phyloP scores from a whole-genome alignment of 2,797 vertebrate species.

The Chiroxiphia lanceolata region DNA sequence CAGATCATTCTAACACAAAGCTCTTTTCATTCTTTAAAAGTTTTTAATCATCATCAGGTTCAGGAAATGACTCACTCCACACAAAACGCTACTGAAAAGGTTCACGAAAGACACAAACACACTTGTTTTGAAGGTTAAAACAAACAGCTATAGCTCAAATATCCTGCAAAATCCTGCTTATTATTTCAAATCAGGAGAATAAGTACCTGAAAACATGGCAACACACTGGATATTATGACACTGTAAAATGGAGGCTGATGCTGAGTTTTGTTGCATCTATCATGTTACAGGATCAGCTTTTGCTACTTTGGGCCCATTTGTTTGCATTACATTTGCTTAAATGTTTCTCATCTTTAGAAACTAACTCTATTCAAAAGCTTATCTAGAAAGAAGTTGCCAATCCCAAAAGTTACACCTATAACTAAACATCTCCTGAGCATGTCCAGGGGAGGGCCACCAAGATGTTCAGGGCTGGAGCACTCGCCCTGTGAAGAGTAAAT shows the following conservation, averaged over 20 bases:
- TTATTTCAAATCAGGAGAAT: not conserved
- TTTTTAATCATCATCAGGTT: not conserved
- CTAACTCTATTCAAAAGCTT: not conserved
- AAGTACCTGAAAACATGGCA: not conserved
- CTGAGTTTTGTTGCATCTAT: not conserved
- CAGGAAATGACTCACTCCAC: fast-evolving
- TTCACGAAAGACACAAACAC: not conserved
- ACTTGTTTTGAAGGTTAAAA: not conserved
- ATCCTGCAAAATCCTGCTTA: not conserved
- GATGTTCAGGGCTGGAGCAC: not conserved
- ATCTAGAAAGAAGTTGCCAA: not conserved
- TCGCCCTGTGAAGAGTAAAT: not conserved
- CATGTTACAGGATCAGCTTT: not conserved
- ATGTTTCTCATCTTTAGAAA: not conserved
- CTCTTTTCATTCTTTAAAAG: not conserved
- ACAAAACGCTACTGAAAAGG: not conserved
- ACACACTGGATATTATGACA: not conserved
- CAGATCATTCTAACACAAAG: not conserved
- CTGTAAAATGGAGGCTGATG: not conserved
- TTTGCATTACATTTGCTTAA: not conserved
- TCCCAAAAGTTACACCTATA: not conserved
- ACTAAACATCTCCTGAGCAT: not conserved
- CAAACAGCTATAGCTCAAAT: not conserved
- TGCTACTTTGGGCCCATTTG: not conserved
- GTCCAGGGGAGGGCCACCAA: not conserved